Evolutionary conservation across 2,797 vertebrate species (phyloP).

Genomic region (Alosa sapidissima): DNA sequence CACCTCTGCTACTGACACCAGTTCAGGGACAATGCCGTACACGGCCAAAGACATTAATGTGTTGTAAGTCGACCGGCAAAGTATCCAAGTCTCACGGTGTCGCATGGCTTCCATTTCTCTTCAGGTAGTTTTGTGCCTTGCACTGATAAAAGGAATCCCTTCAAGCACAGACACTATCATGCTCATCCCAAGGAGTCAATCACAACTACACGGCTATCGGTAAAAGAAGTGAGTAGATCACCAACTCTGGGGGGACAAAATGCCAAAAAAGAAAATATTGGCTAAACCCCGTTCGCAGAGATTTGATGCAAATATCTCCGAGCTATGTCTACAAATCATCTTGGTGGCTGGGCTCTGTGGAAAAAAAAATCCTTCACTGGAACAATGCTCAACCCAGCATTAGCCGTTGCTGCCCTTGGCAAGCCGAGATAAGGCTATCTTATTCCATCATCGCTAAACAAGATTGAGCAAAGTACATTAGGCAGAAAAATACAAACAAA

Average conservation of each 20-base stretch:
- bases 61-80: not conserved
- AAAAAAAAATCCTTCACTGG: slow-evolving; percentile 52
- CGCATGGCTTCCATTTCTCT: slow-evolving; percentile 3
- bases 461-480: slow-evolving; percentile 83
- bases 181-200: not conserved
- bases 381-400: slow-evolving; percentile 68
- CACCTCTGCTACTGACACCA: not conserved
- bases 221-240: slow-evolving; percentile 35
- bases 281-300: slow-evolving; percentile 46
- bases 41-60: not conserved
- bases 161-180: slow-evolving; percentile 5
- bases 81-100: not conserved
- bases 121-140: not conserved
- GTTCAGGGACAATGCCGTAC: not conserved
- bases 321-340: slow-evolving; percentile 50
- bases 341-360: slow-evolving; percentile 51
- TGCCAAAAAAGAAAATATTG: slow-evolving; percentile 43
- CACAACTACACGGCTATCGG: not conserved
- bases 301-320: slow-evolving; percentile 58
- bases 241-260: slow-evolving; percentile 54
- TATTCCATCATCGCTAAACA: slow-evolving; percentile 82
- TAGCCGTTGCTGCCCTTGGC: slow-evolving; percentile 75
- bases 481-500: slow-evolving; percentile 84
- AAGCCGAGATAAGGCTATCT: slow-evolving; percentile 81
- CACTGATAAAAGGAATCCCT: slow-evolving; percentile 16